Percentiles rank a stretch among this genome's conserved stretches.
Evolutionary conservation across 2,113 vertebrate species (phyloP).

Genomic region (Prunella fulvescens): DNA sequence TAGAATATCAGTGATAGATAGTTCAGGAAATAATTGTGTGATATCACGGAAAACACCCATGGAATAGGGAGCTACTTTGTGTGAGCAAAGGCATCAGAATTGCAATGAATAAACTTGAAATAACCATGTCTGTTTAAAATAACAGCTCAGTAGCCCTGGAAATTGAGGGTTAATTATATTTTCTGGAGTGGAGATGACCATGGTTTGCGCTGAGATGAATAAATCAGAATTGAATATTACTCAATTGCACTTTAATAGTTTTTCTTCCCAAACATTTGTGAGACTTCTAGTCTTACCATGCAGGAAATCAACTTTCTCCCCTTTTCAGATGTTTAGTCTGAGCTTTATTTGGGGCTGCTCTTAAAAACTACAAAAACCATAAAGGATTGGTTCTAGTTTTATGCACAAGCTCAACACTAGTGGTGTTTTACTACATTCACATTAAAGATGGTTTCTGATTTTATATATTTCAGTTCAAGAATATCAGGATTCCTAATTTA

Average conservation of each 20-base stretch:
- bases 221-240: neutral
- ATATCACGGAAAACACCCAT: neutral
- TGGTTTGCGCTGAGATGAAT: neutral
- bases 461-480: neutral
- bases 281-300: neutral
- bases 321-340: neutral
- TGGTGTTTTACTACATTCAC: neutral
- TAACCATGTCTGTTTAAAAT: neutral
- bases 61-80: neutral
- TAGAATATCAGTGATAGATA: accelerated
- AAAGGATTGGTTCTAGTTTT: neutral
- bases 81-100: neutral
- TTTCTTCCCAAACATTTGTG: neutral
- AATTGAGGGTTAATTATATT: neutral
- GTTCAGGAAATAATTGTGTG: neutral
- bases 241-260: neutral
- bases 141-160: neutral
- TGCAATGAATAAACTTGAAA: neutral
- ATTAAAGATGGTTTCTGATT: neutral
- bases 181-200: neutral
- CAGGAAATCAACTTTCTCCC: neutral
- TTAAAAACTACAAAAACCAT: neutral
- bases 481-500: neutral
- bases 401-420: neutral
- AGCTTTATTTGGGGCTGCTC: neutral